phyloP scores from a whole-genome alignment of 2,888 invertebrate genomes.

The Drosophila mercatorum region DNA sequence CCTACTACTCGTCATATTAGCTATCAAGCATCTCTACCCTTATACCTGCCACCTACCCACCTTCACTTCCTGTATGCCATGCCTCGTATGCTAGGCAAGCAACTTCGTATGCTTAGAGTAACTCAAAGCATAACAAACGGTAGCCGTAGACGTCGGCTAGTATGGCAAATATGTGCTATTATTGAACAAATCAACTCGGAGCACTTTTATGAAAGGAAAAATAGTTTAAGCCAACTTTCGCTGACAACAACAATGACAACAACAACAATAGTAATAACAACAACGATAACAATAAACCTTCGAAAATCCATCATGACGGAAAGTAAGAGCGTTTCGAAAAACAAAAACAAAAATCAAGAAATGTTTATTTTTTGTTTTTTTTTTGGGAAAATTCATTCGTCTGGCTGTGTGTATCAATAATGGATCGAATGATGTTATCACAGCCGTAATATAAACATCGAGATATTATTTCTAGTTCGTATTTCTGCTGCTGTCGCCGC shows the following conservation, averaged over 20 bases:
- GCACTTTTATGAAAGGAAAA: slow-evolving; percentile 67
- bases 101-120: slow-evolving; percentile 1
- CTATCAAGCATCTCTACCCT: too few relatives aligned
- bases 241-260: slow-evolving; percentile 41
- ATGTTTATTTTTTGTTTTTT: background rate
- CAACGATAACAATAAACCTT: slow-evolving; percentile 34
- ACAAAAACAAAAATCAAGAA: slow-evolving; percentile 20
- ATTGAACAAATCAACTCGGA: slow-evolving; percentile 74
- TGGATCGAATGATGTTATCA: slow-evolving; percentile 56
- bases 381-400: slow-evolving; percentile 8
- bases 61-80: background rate
- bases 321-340: slow-evolving; percentile 65
- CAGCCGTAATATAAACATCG: slow-evolving; percentile 29
- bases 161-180: slow-evolving; percentile 67
- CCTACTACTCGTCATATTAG: too few relatives aligned
- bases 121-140: slow-evolving; percentile 15
- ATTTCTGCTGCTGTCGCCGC: background rate
- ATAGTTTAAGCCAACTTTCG: slow-evolving; percentile 66
- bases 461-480: slow-evolving; percentile 10
- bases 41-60: background rate
- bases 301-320: slow-evolving; percentile 41
- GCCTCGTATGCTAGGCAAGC: background rate
- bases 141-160: slow-evolving; percentile 25
- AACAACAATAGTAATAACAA: slow-evolving; percentile 28
- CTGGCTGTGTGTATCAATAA: slow-evolving; percentile 18